Evolutionary conservation across 2,888 invertebrate genomes (phyloP), one percentile per base, ranked within the genome.

Genomic region (Augiades crinisus): DNA sequence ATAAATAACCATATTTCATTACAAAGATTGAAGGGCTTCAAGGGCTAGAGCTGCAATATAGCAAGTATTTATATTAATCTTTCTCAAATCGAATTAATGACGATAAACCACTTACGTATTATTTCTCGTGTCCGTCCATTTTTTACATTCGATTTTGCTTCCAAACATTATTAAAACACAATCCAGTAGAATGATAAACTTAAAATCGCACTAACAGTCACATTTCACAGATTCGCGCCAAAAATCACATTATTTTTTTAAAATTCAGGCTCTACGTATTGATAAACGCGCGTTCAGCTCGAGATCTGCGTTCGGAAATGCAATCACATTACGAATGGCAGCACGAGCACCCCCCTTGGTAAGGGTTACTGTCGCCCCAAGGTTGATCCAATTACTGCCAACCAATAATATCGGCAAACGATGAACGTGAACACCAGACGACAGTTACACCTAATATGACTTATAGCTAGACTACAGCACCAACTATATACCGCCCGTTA

Each of bases 81-180:
- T 12, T 12, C 5, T 12, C 12, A 21, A 37, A 37, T 22, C 19
- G 10, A 21, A 37, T 37, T 13, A 21, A 13, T 21, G 12, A 19
- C 10, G 2, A 4, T n/a, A 34, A 22, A 8, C 8, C 13, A 21
- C 51, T 53, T 57, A 61, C 61, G 50, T 44, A 37, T 56, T 59
- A 17, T 46, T 59, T 36, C 66, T 62, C 47, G 71, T 68, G 0
- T 79, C 79, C 0, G 88, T 85, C 92, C 92, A 93, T 57, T 88
- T 86, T 70, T 92, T 84, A 40, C 91, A 91, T 57, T 92, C 92
- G 53, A 84, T 72, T 69, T 91, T 91, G 63, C 91, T 91, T 56
- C 92, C 92, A 68, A 92, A 92, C 92, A 92, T 92, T 38, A 58
- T 46, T 14, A 52, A 12, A 5, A 41, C 13, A 50, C n/a, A 45